These are phyloP conservation scores for Beroe forskalii DNA, from an alignment of 37 sponge, comb jelly and placozoan genomes.

Conservation along the genomic window DNA sequence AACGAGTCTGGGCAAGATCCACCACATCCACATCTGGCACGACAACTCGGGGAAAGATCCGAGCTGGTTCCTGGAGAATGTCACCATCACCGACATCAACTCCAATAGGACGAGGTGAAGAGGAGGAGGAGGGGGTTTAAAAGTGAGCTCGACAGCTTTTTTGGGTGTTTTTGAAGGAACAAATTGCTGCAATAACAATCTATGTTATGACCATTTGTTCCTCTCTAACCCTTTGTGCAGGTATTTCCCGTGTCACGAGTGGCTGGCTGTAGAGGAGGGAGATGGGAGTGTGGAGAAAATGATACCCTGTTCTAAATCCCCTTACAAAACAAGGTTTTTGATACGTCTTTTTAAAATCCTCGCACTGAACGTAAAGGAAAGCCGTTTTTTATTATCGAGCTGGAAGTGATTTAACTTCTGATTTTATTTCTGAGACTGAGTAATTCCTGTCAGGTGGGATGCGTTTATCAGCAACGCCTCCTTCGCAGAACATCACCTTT, in stretches of 20 bases:
- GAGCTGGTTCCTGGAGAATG: slow-evolving; percentile 61
- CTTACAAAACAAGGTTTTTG: slow-evolving; percentile 33
- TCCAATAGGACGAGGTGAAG: slow-evolving; percentile 45
- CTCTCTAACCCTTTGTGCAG: too few species aligned
- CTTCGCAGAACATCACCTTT: slow-evolving; percentile 31
- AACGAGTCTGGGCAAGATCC: slow-evolving; percentile 49
- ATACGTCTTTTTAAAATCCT: too few species aligned
- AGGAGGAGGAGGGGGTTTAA: neutral
- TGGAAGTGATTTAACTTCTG: too few species aligned
- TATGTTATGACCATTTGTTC: too few species aligned
- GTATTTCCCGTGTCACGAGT: slow-evolving; percentile 62
- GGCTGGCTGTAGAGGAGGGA: slow-evolving; percentile 63
- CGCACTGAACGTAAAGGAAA: too few species aligned
- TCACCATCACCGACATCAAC: slow-evolving; percentile 57
- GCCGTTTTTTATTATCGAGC: neutral
- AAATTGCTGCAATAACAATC: too few species aligned
- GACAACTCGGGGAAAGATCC: slow-evolving; percentile 64
- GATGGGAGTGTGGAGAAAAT: slow-evolving; percentile 15
- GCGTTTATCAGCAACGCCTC: slow-evolving; percentile 62
- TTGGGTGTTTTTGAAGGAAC: too few species aligned
- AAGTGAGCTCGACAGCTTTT: too few species aligned
- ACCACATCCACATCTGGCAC: slow-evolving; percentile 62
- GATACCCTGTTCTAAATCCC: slow-evolving; percentile 56
- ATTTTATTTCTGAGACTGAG: too few species aligned
- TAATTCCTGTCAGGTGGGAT: slow-evolving; percentile 54